phyloP scores from a whole-genome alignment of 2,888 invertebrate species.

The Lumbricus terrestris region DNA sequence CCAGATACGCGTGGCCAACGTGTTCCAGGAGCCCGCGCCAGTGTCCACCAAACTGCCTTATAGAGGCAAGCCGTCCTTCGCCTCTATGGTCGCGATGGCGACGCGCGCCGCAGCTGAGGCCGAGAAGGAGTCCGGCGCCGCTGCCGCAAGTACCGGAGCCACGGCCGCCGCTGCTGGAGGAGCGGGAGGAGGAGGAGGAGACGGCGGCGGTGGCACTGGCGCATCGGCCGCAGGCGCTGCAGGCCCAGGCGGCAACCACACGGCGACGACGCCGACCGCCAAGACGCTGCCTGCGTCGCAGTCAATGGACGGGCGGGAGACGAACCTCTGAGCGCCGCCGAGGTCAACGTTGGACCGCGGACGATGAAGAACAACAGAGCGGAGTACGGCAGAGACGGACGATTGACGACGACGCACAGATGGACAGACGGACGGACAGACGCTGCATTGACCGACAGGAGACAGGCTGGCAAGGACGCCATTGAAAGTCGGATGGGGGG shows the following conservation, averaged over 20 bases:
- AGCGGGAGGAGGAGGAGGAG: neutral
- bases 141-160: slow-evolving; percentile 10
- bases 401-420: neutral
- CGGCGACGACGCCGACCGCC: slow-evolving; percentile 6
- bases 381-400: neutral
- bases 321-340: neutral
- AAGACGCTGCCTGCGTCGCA: slow-evolving; percentile 14
- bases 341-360: neutral
- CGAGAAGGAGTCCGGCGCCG: slow-evolving; percentile 4
- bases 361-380: neutral
- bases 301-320: neutral
- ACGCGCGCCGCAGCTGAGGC: slow-evolving; percentile 19
- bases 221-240: slow-evolving; percentile 7
- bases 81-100: slow-evolving; percentile 32
- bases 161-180: neutral
- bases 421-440: neutral
- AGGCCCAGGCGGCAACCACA: neutral
- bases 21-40: slow-evolving; percentile 70
- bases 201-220: neutral
- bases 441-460: neutral
- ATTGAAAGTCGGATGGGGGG: neutral
- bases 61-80: slow-evolving; percentile 36
- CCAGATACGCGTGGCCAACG: slow-evolving; percentile 99
- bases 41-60: slow-evolving; percentile 36
- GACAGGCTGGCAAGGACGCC: neutral